These are phyloP conservation scores for Heliopora coerulea DNA, from an alignment of 92 coral and sea anemone genomes.

Conservation along the genomic window DNA sequence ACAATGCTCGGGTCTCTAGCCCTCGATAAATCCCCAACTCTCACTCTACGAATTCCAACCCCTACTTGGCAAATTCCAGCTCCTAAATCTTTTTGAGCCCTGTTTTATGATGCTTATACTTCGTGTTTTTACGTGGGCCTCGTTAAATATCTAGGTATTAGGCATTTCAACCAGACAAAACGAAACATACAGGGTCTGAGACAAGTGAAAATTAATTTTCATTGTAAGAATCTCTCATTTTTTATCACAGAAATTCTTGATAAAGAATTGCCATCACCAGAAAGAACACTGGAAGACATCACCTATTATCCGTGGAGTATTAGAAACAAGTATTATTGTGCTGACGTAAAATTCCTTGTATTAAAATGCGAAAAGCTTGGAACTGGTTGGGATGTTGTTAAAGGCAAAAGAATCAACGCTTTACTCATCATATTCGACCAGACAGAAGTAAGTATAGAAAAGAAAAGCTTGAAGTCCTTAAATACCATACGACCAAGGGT, in stretches of 20 bases:
- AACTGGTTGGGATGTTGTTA: not conserved
- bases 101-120: too few relatives aligned
- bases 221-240: not conserved
- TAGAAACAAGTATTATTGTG: constrained; percentile 78
- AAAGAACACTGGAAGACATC: constrained; percentile 34
- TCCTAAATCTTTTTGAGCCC: too few relatives aligned
- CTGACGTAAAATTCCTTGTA: constrained; percentile 60
- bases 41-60: too few relatives aligned
- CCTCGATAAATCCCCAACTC: too few relatives aligned
- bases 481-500: not conserved
- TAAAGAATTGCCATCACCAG: not conserved
- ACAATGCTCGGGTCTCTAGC: too few relatives aligned
- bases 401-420: constrained; percentile 46
- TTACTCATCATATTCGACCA: constrained; percentile 70
- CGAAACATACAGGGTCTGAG: too few relatives aligned
- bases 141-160: too few relatives aligned
- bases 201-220: too few relatives aligned
- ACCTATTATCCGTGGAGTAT: constrained; percentile 70
- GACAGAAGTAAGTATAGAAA: constrained; percentile 56
- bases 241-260: constrained; percentile 8
- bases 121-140: too few relatives aligned
- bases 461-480: not conserved
- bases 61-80: too few relatives aligned
- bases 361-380: not conserved
- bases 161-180: too few relatives aligned